Base-by-base conservation (phyloP, 2,797 vertebrate genomes). In the Aulostomus chinensis region DNA sequence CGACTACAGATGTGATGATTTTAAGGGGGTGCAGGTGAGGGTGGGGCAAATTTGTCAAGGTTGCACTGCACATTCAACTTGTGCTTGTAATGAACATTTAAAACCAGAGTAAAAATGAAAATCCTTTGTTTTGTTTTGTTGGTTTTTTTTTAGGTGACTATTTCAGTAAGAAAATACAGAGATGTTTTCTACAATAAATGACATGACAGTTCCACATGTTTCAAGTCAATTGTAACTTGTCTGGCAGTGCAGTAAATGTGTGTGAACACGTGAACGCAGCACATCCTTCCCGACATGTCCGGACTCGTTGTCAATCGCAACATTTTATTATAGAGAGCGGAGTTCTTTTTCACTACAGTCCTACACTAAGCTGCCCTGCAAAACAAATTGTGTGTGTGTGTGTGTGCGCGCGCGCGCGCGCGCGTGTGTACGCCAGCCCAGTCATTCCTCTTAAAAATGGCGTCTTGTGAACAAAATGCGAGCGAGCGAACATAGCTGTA, bases 391-490 rank as follows among this genome's bases (percentile, higher is more conserved):
- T 30, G 42, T 41, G 58, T 20, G 45, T 47, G 29, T 18, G 33
- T 28, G 32, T 14, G 56, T 10, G 24, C 25, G 55, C 2, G 36
- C 7, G 57, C 13, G 54, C 24, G 51, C 17, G 41, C 3, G 45
- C 60, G 35, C 9, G 53, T 36, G 28, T 34, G 66, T 60, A 73
- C 64, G 75, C 70, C 68, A 76, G 75, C 75, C 59, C 68, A 82
- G 83, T 79, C 78, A 78, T 72, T 81, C 83, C 73, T 76, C 69
- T 67, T 73, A 87, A 89, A 88, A 88, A 92, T 91, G 88, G 88
- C 90, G 88, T 86, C 89, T 81, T 78, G 59, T 72, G 67, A 81
- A 76, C 69, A 76, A 86, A 86, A 88, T 74, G 73, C n/a, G 14
- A 33, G 7, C 9, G 22, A 74, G 65, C 34, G 53, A 68, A 81